phyloP scores from a whole-genome alignment of 2,888 invertebrate genomes.

The Lissocephala sabroskyi region DNA sequence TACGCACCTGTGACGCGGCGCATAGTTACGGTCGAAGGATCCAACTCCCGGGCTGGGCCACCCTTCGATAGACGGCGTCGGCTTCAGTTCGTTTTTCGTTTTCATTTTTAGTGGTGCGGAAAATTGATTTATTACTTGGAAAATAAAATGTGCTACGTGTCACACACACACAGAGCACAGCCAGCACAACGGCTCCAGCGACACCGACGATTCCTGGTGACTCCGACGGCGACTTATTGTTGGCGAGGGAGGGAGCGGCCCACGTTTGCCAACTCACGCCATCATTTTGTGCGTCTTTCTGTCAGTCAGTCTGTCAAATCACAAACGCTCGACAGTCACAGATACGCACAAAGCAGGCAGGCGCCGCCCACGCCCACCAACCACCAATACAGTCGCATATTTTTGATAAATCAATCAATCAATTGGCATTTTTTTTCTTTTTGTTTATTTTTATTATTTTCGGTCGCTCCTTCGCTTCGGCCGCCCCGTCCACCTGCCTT shows the following conservation, averaged over 20 bases:
- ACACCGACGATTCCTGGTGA: too few relatives aligned
- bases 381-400: constrained; percentile 25
- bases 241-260: background rate
- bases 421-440: constrained; percentile 38
- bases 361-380: too few relatives aligned
- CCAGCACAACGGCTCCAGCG: constrained; percentile 2
- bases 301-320: constrained; percentile 63
- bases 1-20: constrained; percentile 36
- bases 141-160: constrained; percentile 65
- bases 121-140: constrained; percentile 67
- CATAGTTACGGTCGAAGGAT: constrained; percentile 5
- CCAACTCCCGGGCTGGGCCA: constrained; percentile 3
- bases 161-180: constrained; percentile 47
- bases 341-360: constrained; percentile 41
- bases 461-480: too few relatives aligned
- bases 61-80: constrained; percentile 54
- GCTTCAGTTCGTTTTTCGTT: constrained; percentile 63
- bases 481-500: too few relatives aligned
- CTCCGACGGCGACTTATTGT: background rate
- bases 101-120: constrained; percentile 67
- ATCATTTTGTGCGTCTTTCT: constrained; percentile 48
- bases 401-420: constrained; percentile 67
- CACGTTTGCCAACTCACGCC: constrained; percentile 7
- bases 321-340: constrained; percentile 47
- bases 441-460: constrained; percentile 51